Percentiles rank a stretch among this genome's conserved stretches.
Evolutionary conservation across 2,888 invertebrate species (phyloP).

Genomic region (Eupeodes luniger): DNA sequence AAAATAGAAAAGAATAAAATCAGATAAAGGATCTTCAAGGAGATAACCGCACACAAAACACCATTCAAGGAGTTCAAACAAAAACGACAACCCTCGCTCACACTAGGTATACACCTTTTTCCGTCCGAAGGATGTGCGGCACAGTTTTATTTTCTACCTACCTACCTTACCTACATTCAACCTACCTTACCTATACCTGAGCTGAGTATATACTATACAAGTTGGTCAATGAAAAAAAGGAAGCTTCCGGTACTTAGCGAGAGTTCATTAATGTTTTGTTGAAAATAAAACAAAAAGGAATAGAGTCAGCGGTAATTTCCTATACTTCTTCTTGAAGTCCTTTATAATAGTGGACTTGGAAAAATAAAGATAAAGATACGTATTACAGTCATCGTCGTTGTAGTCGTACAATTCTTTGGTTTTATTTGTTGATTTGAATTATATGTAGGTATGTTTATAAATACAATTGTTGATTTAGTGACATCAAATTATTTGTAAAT

Average conservation of each 20-base stretch:
- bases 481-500: background rate
- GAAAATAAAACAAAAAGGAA: background rate
- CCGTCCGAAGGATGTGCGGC: background rate
- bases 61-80: constrained; percentile 18
- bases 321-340: background rate
- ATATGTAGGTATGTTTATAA: background rate
- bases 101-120: background rate
- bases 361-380: too few relatives aligned
- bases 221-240: constrained; percentile 26
- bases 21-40: background rate
- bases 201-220: background rate
- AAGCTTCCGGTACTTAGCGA: constrained; percentile 36
- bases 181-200: too few relatives aligned
- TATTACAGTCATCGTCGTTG: too few relatives aligned
- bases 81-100: constrained; percentile 14
- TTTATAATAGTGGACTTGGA: too few relatives aligned
- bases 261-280: constrained; percentile 33
- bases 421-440: constrained; percentile 19
- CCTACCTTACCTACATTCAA: too few relatives aligned
- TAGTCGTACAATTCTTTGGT: too few relatives aligned
- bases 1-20: background rate
- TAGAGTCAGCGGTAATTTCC: background rate
- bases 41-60: constrained; percentile 8
- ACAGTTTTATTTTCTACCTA: background rate
- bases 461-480: background rate